Evolutionary conservation across 2,797 vertebrate genomes (phyloP), one percentile per base, ranked within the genome.

Genomic region (Enteromius trimaculatus): DNA sequence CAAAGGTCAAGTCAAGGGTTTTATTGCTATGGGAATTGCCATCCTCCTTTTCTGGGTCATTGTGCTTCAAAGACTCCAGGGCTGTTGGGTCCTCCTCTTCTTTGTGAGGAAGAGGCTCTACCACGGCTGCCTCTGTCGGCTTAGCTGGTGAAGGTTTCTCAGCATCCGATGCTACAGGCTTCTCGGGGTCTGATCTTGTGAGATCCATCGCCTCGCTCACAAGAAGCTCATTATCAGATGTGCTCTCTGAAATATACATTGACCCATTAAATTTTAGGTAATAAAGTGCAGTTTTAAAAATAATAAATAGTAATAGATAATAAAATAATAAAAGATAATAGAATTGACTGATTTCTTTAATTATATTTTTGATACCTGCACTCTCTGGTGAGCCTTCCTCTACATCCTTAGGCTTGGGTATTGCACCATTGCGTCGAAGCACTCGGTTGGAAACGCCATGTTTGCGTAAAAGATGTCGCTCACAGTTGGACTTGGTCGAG

Each of bases 1-100:
- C 97, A 4, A 98, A 96, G 93, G 98, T 96, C 77, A 99, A 95
- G 92, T 99, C 97, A 91, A 98, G 93, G 91, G 96, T 98, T 89
- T 96, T 97, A 94, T 98, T 97, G 95, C 97, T 99, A 89, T 95
- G 94, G 2, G 94, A 93, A 90, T 98, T 96, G 58, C 95, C 95
- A 79, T 96, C 94, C 0, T 94, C 94, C 29, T 95, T 94, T 0
- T 96, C 96, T 0, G 92, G 72, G 26, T 88, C 92, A 62, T 93
- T 94, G 11, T 87, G 86, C 74, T 90, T 80, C 81, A 93, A 91
- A 65, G 62, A 37, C 53, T 86, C 77, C 0, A 72, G 29, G 4
- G 37, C 49, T 60, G 64, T 31, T 26, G 53, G 39, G 39, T 84
- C 66, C 17, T 83, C 84, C 51, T 84, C 86, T 58, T 21, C 85